Base-by-base conservation (phyloP, 2,888 invertebrate genomes). In the Rugalucina vietnamica region DNA sequence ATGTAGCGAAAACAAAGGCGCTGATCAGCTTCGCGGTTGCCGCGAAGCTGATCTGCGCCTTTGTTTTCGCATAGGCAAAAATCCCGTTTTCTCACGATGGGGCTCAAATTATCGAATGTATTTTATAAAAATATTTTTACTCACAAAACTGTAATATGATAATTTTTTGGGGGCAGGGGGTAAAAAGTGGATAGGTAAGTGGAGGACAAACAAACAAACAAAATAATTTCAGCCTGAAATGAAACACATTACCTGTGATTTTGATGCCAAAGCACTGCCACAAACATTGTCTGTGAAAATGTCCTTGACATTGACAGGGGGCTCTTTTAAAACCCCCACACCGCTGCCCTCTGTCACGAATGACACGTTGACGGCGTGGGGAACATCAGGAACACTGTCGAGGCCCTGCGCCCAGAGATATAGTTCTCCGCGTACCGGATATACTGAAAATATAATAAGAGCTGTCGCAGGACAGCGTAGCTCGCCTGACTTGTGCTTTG, bases 381-480 rank as follows among this genome's bases (percentile, higher is more conserved):
- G 98, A 97, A 97, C 98, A 98, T 99, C 99, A 99, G 98, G 98
- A 99, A 97, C 98, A 98, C 98, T 98, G 98, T 98, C 97, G 98
- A 98, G 98, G 98, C 98, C 98, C 98, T 96, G 98, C 97, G 96
- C 98, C 98, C 97, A 98, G 97, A 97, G 98, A 96, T 96, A 96
- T 96, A 95, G 95, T 96, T 93, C 95, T 96, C 93, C 96, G 95
- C 85, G 88, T 85, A 49, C 85, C 88, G 74, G 90, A 89, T 79
- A 90, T 80, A 72, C 93, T 92, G 90, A 74, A 91, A 91, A 57
- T 8, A 57, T 1, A 27, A 57, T n/a, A 54, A 18, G 12, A 24
- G n/a, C n/a, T n/a, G n/a, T n/a, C n/a, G n/a, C n/a, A n/a, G n/a
- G n/a, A n/a, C n/a, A n/a, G n/a, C n/a, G n/a, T n/a, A n/a, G n/a